Conservation (phyloP, 2,888 invertebrate genomes). For the Drosophila vallismaia region DNA sequence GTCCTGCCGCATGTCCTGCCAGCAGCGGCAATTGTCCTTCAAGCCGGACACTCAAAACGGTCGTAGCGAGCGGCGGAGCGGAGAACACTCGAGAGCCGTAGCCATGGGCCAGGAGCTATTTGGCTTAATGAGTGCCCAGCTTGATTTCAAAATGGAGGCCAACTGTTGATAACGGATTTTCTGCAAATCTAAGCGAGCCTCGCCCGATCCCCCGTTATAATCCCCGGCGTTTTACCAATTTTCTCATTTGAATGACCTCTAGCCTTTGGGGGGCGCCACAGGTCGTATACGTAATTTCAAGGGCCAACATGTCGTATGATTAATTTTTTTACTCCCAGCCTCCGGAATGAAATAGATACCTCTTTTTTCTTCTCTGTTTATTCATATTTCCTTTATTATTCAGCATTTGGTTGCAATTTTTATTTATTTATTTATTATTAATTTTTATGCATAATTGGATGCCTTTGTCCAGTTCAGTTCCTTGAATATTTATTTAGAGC, state of each 20-base stretch:
- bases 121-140: constrained; percentile 53
- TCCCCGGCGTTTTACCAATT: background rate
- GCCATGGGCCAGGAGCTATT: constrained; percentile 36
- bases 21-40: constrained; percentile 44
- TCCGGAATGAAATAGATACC: background rate
- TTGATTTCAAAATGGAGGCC: constrained; percentile 36
- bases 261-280: background rate
- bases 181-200: constrained; percentile 1
- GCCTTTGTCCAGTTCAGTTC: background rate
- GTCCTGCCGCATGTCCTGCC: constrained; percentile 1
- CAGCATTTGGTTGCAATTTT: constrained; percentile 24
- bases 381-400: constrained; percentile 56
- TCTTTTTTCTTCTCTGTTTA: constrained; percentile 28
- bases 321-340: background rate
- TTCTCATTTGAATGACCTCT: background rate
- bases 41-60: constrained; percentile 12
- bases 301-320: background rate
- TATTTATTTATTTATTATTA: constrained; percentile 1
- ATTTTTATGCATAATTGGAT: background rate
- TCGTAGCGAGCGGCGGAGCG: background rate
- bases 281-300: background rate
- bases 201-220: background rate
- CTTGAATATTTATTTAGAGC: background rate
- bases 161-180: constrained; percentile 43
- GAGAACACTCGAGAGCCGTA: background rate